These are phyloP conservation scores for Blennius ocellaris DNA, from an alignment of 2,113 vertebrate species.

Conservation along the genomic window DNA sequence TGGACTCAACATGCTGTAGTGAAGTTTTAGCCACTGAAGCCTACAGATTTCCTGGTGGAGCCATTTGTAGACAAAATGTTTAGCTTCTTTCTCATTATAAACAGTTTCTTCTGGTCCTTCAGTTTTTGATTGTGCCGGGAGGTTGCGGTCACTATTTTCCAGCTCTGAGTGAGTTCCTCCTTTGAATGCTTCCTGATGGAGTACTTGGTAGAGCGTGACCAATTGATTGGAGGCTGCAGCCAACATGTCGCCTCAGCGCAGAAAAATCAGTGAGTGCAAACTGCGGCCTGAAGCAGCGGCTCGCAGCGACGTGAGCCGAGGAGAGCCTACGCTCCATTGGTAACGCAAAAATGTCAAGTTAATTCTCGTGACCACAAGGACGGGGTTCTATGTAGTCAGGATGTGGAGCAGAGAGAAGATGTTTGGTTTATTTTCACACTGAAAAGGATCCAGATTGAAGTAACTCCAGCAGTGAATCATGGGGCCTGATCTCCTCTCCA, in stretches of 20 bases:
- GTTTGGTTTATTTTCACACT: conserved; percentile 10
- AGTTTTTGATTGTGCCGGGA: neutral
- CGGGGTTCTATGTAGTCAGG: neutral
- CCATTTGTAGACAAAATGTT: neutral
- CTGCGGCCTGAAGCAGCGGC: conserved; percentile 16
- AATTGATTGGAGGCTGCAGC: conserved; percentile 62
- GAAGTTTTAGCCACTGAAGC: conserved; percentile 9
- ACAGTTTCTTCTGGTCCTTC: neutral
- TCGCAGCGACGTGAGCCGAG: conserved; percentile 12
- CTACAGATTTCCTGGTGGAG: neutral
- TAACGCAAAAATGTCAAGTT: neutral
- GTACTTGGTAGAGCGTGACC: conserved; percentile 45
- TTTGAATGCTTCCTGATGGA: conserved; percentile 27
- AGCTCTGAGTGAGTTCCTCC: conserved; percentile 10
- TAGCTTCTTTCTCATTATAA: neutral
- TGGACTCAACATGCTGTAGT: neutral
- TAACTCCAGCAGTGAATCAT: neutral
- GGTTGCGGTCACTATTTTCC: neutral
- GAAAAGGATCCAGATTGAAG: neutral
- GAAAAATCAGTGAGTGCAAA: conserved; percentile 19
- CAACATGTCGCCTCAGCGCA: conserved; percentile 41
- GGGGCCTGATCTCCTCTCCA: no score
- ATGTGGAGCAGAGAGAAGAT: neutral
- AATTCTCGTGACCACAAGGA: conserved; percentile 2
- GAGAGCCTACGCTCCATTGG: conserved; percentile 3